Evolutionary conservation across 35 echinoderm and acorn worm species (phyloP).

Genomic region (Heliocidaris erythrogramma): DNA sequence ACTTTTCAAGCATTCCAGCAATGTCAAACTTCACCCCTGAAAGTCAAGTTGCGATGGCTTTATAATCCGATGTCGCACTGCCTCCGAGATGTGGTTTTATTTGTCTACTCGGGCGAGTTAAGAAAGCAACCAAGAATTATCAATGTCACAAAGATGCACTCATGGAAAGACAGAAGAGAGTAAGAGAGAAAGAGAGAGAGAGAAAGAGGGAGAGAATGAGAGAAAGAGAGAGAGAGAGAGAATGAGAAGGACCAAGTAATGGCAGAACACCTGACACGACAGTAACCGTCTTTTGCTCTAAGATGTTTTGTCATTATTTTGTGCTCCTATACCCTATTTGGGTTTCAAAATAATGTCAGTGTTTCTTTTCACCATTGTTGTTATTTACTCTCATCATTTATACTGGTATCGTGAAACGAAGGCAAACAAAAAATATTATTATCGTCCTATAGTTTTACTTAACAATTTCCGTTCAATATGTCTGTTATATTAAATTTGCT

Average conservation of each 20-base stretch:
- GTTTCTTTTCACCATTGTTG: no score
- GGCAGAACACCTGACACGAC: not conserved
- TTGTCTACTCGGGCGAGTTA: not conserved
- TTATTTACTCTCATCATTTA: no score
- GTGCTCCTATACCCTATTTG: no score
- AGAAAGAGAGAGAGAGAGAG: no score
- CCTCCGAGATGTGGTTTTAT: conserved; percentile 20
- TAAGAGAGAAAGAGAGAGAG: not conserved
- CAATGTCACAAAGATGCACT: not conserved
- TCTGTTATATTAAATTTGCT: no score
- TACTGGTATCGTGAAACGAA: no score
- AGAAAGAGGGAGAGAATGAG: not conserved
- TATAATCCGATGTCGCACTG: not conserved
- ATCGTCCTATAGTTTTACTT: no score
- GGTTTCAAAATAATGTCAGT: no score
- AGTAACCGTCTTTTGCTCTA: not conserved
- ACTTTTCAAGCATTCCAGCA: conserved; percentile 34
- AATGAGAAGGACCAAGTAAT: not conserved
- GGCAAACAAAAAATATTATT: no score
- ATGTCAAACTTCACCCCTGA: conserved; percentile 12
- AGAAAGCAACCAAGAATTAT: conserved; percentile 11
- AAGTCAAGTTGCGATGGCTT: conserved; percentile 39
- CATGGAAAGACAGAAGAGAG: not conserved
- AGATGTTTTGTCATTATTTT: no score
- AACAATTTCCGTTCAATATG: no score